phyloP scores from a whole-genome alignment of 1,140 invertebrate species.

The Micrasema minimum region DNA sequence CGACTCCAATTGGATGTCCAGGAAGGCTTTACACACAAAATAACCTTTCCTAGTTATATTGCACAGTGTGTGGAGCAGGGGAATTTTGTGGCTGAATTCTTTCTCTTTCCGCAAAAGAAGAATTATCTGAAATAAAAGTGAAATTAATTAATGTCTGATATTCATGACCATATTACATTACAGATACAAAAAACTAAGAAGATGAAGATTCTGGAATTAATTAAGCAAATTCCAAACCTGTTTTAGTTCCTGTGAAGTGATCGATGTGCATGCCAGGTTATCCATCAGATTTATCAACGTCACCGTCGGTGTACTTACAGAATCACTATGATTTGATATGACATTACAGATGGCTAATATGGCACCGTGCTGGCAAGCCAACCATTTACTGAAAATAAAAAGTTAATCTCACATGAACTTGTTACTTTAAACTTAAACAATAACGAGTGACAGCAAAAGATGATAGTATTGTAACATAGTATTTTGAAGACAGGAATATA shows the following conservation, averaged over 20 bases:
- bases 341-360: conserved; percentile 61
- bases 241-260: conserved; percentile 70
- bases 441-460: too few species aligned
- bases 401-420: too few species aligned
- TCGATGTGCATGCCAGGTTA: conserved; percentile 69
- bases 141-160: too few species aligned
- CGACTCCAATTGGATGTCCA: conserved; percentile 65
- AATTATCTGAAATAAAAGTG: conserved; percentile 49
- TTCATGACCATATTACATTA: too few species aligned
- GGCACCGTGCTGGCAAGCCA: conserved; percentile 59
- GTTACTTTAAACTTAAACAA: too few species aligned
- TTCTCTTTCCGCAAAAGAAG: conserved; percentile 48
- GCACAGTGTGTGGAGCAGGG: conserved; percentile 47
- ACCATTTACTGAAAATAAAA: conserved; percentile 59
- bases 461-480: too few species aligned
- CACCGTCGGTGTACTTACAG: conserved; percentile 58
- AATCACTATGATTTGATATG: conserved; percentile 56
- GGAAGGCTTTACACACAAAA: conserved; percentile 58
- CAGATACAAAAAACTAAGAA: too few species aligned
- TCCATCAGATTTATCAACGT: conserved; percentile 70
- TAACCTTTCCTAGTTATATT: conserved; percentile 52
- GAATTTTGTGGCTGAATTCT: conserved; percentile 48
- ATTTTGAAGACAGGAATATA: too few species aligned
- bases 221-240: conserved; percentile 58
- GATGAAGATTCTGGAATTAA: neutral